Conservation (phyloP, 92 coral and sea anemone species). For the Umimayanthus chanpuru region DNA sequence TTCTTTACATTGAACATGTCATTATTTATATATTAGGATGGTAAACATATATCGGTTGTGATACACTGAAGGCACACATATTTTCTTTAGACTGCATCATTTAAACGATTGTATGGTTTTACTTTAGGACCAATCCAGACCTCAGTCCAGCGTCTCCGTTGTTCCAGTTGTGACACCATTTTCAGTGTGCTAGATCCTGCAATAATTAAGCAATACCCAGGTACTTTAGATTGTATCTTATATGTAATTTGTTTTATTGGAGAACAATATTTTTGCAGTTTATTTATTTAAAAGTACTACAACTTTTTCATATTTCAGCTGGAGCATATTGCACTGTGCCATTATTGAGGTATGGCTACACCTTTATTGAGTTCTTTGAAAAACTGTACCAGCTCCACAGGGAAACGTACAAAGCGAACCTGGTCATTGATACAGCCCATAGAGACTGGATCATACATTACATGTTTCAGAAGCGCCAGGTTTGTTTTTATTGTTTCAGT, state of each 20-base stretch:
- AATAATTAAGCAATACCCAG: not conserved
- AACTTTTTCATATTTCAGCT: not conserved
- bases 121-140: not conserved
- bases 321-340: constrained; percentile 8
- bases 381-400: constrained; percentile 8
- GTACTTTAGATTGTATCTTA: not conserved
- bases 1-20: too few species aligned
- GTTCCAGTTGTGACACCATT: not conserved
- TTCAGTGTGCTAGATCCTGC: not conserved
- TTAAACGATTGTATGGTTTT: not conserved
- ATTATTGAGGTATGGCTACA: not conserved
- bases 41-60: too few species aligned
- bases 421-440: not conserved
- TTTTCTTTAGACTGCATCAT: too few species aligned
- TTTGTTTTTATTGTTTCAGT: too few species aligned
- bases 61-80: too few species aligned
- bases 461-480: too few species aligned
- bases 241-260: too few species aligned
- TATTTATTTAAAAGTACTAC: too few species aligned
- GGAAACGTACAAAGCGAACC: not conserved
- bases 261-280: too few species aligned
- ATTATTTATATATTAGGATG: too few species aligned
- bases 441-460: too few species aligned
- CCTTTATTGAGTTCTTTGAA: constrained; percentile 4
- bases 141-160: not conserved